phyloP scores from a whole-genome alignment of 2,888 invertebrate species.

The Sarcophaga caerulescens region DNA sequence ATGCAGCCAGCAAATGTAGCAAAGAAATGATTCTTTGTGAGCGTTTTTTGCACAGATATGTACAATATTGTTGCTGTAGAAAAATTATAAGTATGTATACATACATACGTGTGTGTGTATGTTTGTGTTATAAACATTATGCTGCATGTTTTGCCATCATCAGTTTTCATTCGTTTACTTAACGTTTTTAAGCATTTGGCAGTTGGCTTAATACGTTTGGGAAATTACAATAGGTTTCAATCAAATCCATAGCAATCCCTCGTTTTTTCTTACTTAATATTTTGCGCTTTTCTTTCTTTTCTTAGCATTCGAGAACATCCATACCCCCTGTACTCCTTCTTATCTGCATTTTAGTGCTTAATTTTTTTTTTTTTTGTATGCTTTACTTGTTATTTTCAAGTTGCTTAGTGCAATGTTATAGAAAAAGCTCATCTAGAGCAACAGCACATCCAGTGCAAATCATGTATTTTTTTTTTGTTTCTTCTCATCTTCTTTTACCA shows the following conservation, averaged over 20 bases:
- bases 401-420: slow-evolving; percentile 26
- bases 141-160: slow-evolving; percentile 61
- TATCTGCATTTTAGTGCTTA: not conserved
- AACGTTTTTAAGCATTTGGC: slow-evolving; percentile 68
- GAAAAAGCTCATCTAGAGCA: not conserved
- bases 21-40: not conserved
- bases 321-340: not conserved
- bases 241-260: slow-evolving; percentile 75
- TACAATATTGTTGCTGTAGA: slow-evolving; percentile 30
- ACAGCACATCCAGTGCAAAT: slow-evolving; percentile 12
- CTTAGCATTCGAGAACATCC: not conserved
- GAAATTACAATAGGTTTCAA: slow-evolving; percentile 80
- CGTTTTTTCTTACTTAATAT: slow-evolving; percentile 67
- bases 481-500: slow-evolving; percentile 24
- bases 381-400: not conserved
- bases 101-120: slow-evolving; percentile 4
- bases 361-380: slow-evolving; percentile 9
- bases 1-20: not conserved
- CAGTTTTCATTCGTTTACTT: slow-evolving; percentile 67
- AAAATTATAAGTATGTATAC: not conserved
- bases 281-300: slow-evolving; percentile 64
- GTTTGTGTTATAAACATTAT: slow-evolving; percentile 27
- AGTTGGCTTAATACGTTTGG: slow-evolving; percentile 77
- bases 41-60: not conserved
- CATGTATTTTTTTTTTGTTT: slow-evolving; percentile 7